phyloP scores from a whole-genome alignment of 2,888 invertebrate genomes.

The Unio delphinus region DNA sequence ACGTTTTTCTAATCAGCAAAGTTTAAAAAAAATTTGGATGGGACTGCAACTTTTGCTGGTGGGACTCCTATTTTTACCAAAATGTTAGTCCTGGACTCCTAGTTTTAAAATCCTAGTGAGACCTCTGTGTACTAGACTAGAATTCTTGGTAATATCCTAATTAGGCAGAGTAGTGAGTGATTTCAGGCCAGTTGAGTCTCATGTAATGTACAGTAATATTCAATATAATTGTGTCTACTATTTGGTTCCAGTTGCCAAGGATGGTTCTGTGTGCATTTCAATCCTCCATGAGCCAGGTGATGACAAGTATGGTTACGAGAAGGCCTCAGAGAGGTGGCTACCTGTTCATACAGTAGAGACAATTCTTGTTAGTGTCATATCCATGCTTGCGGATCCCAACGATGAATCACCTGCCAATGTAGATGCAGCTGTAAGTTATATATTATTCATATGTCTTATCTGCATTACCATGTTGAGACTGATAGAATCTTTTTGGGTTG shows the following conservation, averaged over 20 bases:
- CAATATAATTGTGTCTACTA: not conserved
- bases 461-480: too few species aligned
- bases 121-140: too few species aligned
- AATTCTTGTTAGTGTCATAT: slow-evolving; percentile 98
- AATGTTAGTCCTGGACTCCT: too few species aligned
- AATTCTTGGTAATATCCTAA: too few species aligned
- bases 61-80: too few species aligned
- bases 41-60: too few species aligned
- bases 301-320: slow-evolving; percentile 98
- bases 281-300: slow-evolving; percentile 99
- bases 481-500: too few species aligned
- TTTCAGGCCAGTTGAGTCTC: not conserved
- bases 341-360: slow-evolving; percentile 99
- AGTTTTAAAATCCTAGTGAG: too few species aligned
- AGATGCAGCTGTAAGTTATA: slow-evolving; percentile 91
- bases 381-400: slow-evolving; percentile 99
- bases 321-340: slow-evolving; percentile 97
- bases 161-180: not conserved
- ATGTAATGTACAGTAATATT: not conserved
- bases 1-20: too few species aligned
- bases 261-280: slow-evolving; percentile 98
- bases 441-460: too few species aligned
- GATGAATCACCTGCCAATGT: slow-evolving; percentile 99
- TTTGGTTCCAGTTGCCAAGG: slow-evolving; percentile 86
- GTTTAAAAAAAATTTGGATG: too few species aligned